Base-by-base conservation (phyloP, 2,113 vertebrate species). In the Macquaria australasica region DNA sequence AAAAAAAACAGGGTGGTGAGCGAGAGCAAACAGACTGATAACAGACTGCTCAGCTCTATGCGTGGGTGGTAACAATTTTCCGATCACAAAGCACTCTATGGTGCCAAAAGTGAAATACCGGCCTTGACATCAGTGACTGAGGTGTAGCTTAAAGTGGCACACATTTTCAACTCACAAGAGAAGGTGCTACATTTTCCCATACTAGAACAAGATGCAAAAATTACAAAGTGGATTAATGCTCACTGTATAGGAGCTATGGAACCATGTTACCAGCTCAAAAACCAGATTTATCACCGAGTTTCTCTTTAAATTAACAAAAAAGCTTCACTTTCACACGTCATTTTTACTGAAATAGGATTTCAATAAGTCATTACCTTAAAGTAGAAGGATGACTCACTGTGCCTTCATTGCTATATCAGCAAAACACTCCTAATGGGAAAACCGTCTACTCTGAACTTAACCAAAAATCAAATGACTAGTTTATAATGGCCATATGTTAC, bases 21-120 rank as follows among this genome's bases (percentile, higher is more conserved):
- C 8, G 1, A 69, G 5, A 55, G 37, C 45, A 68, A 87, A 73
- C 10, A 73, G 1, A 34, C 43, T 56, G 87, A 90, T 87, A 87
- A 86, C 45, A 84, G 8, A 25, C 66, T 48, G 79, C 25, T 73
- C 14, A 67, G 63, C 75, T 84, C 1, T n/a, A 2, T 48, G 67
- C 12, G 58, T 77, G 51, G 43, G 63, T 20, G 70, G 69, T 63
- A 83, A 80, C 70, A 83, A 68, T 81, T 80, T 85, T 87, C 80
- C 7, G 6, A 85, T 79, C 71, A 68, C 51, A 77, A 77, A 86
- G 60, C 43, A 79, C 82, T 81, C 8, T 3, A 34, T 37, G 34
- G 28, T 68, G 75, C 58, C 62, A 59, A 73, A 85, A 76, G 69
- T 89, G 68, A 79, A 41, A 78, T 21, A n/a, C 41, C 55, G 72